Evolutionary conservation across 2,797 vertebrate genomes (phyloP), one percentile per base, ranked within the genome.

Genomic region (Danio albolineatus): DNA sequence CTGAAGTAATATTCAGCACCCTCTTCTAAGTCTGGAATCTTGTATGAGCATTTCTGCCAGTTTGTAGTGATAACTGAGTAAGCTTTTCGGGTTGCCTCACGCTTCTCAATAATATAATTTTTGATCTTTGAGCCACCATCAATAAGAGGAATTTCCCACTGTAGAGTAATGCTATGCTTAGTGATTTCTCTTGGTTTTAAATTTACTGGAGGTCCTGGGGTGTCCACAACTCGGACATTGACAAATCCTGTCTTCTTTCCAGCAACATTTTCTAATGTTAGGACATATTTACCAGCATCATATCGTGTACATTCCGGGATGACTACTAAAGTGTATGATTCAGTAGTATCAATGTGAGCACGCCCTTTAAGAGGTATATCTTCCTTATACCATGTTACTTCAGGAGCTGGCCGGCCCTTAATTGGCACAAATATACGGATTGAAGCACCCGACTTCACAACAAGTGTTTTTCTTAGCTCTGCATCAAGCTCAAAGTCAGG

Each of bases 401-500:
- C 96, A 76, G 98, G 97, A 88, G 95, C 90, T 83, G 98, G 98
- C 44, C 97, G 95, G 36, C 98, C 98, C 91, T 94, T 97, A 86
- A 99, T 98, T 62, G 96, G 95, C 82, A 99, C 95, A 90, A 99
- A 99, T 90, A 99, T 91, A 41, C 98, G 94, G 82, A 99, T 98
- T 72, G 95, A 99, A 87, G 94, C 92, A 86, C 98, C 96, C 73
- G 94, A 95, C 89, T 96, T 95, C 82, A 99, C 96, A 84, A 99
- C 96, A 84, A 99, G 94, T 0, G 98, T 98, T 94, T 92, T 98
- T 91, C 96, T 96, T 71, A 98, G 94, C 82, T 99, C 98, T 76
- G 97, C 96, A 87, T 99, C 98, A 85, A 99, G 94, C 89, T 99
- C 98, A 90, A 96, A 99, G 90, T 99, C 98, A 85, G 98, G 98